These are phyloP conservation scores for Coptodon rendalli DNA, from an alignment of 2,113 vertebrate species.

Conservation along the genomic window DNA sequence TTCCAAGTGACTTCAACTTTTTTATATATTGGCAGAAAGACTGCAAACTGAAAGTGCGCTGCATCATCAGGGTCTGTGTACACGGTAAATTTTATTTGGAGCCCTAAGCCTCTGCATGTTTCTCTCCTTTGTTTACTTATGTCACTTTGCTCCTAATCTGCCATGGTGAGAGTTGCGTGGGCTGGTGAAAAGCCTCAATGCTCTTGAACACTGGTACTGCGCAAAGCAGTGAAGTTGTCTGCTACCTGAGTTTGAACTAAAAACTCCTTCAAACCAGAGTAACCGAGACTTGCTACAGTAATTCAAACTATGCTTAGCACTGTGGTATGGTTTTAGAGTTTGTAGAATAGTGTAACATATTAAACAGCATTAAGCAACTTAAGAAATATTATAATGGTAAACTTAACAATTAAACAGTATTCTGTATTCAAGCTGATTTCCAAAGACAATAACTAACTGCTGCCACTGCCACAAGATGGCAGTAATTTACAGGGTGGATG, in stretches of 20 bases:
- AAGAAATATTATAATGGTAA: background rate
- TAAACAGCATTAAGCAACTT: background rate
- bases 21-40: background rate
- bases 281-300: background rate
- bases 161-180: slow-evolving; percentile 19
- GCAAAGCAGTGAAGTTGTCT: background rate
- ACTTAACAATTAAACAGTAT: background rate
- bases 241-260: background rate
- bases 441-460: background rate
- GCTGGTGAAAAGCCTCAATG: background rate
- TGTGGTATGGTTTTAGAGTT: background rate
- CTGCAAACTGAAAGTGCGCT: background rate
- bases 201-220: slow-evolving; percentile 1
- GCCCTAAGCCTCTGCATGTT: slow-evolving; percentile 6
- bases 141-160: slow-evolving; percentile 23
- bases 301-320: background rate
- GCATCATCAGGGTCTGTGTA: background rate
- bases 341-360: background rate
- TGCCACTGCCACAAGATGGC: background rate
- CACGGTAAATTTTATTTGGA: background rate
- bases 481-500: background rate
- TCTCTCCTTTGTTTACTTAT: slow-evolving; percentile 15
- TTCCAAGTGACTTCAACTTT: background rate
- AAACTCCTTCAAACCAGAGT: background rate
- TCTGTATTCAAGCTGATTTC: background rate